These are phyloP conservation scores for Megaceryle maxima DNA, from an alignment of 2,113 vertebrate species.

Conservation along the genomic window DNA sequence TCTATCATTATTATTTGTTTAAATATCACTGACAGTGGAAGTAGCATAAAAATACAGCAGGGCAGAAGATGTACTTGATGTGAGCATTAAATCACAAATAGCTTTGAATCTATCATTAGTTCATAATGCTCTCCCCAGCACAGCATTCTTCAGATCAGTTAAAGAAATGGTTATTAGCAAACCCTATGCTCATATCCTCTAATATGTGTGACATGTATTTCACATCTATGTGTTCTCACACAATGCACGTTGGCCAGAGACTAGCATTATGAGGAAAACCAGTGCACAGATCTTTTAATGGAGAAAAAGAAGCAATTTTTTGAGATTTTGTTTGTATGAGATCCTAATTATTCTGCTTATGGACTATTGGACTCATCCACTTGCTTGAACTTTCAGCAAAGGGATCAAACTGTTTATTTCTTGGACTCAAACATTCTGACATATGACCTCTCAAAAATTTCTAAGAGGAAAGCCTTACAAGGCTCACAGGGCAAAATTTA, in stretches of 20 bases:
- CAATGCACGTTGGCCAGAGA: background rate
- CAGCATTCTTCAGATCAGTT: background rate
- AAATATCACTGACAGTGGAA: conserved; percentile 11
- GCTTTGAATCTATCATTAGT: background rate
- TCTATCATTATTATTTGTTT: background rate
- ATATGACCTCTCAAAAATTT: background rate
- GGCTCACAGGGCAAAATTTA: background rate
- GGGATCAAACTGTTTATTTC: background rate
- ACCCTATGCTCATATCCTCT: background rate
- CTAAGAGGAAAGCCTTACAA: background rate
- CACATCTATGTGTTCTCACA: background rate
- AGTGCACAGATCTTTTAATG: background rate
- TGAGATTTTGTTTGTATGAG: background rate
- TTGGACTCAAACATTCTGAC: background rate
- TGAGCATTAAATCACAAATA: background rate
- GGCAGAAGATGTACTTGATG: background rate
- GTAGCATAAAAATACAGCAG: background rate
- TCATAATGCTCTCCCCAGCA: background rate
- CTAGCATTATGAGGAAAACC: background rate
- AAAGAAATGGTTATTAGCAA: background rate
- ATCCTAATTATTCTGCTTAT: background rate
- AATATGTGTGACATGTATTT: background rate
- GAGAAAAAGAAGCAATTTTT: background rate
- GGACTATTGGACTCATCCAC: background rate
- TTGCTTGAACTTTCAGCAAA: background rate